Percentiles rank a stretch among this genome's conserved stretches.
These are phyloP conservation scores for Drosophila algonquin DNA, from an alignment of 2,888 invertebrate genomes.

Conservation along the genomic window DNA sequence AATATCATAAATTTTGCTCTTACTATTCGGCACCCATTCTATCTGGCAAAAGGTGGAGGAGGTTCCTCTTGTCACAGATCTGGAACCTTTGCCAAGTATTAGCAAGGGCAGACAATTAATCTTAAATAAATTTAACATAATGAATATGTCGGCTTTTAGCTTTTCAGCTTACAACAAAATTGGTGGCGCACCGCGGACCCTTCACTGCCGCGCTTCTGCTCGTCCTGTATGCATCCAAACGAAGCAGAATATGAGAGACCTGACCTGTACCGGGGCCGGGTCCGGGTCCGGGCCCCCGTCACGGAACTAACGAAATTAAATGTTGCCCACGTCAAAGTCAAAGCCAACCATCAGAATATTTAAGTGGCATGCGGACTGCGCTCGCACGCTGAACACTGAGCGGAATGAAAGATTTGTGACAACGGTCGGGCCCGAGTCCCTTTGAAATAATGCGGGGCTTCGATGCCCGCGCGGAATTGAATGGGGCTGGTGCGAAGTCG, in stretches of 20 bases:
- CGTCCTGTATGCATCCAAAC: neutral
- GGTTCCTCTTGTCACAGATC: neutral
- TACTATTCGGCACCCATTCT: too few relatives aligned
- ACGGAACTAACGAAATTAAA: conserved; percentile 30
- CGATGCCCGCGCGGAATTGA: conserved; percentile 22
- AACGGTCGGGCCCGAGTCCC: conserved; percentile 1
- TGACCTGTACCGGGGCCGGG: neutral
- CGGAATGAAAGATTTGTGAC: conserved; percentile 34
- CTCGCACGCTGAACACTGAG: conserved; percentile 3
- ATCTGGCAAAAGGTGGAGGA: neutral
- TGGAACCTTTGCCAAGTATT: neutral
- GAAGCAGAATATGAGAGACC: neutral
- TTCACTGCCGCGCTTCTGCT: too few relatives aligned
- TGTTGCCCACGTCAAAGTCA: conserved; percentile 28
- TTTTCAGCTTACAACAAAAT: neutral
- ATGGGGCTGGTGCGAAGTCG: conserved; percentile 39
- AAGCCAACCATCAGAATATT: conserved; percentile 30
- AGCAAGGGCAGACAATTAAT: neutral
- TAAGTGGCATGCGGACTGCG: conserved; percentile 22
- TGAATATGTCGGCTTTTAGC: neutral
- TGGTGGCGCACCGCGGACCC: neutral
- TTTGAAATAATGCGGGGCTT: neutral
- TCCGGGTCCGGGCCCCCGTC: neutral
- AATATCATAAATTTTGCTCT: too few relatives aligned
- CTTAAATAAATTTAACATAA: neutral